phyloP scores from a whole-genome alignment of 2,888 invertebrate species.

The Pandemis heparana region DNA sequence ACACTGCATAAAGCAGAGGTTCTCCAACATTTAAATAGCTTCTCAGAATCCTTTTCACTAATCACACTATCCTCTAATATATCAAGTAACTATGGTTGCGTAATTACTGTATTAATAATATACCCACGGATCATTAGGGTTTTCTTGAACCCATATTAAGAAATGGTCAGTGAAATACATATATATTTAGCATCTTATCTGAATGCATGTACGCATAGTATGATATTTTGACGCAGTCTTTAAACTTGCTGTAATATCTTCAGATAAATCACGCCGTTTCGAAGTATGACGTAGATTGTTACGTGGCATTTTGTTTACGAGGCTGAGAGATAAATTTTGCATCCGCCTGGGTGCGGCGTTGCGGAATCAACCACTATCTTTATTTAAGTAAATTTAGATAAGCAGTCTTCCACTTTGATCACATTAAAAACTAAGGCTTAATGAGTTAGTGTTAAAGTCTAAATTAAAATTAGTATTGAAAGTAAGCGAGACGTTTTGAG shows the following conservation, averaged over 20 bases:
- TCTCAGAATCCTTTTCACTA: no score
- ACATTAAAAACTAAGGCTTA: neutral
- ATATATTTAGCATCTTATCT: no score
- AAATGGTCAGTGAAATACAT: no score
- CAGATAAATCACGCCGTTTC: neutral
- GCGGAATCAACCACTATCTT: slow-evolving; percentile 29
- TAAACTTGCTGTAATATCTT: neutral
- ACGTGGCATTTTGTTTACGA: slow-evolving; percentile 1
- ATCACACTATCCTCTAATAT: no score
- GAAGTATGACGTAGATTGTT: neutral
- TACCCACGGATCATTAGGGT: no score
- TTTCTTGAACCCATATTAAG: no score
- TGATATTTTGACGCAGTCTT: no score
- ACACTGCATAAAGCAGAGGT: no score
- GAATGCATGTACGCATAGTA: no score
- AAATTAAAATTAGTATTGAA: neutral
- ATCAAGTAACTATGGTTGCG: no score
- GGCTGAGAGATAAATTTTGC: neutral
- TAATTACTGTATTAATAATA: no score
- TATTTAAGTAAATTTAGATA: slow-evolving; percentile 41
- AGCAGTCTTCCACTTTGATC: neutral
- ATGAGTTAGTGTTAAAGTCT: slow-evolving; percentile 4
- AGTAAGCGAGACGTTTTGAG: neutral
- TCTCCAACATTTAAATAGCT: no score
- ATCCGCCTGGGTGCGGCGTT: slow-evolving; percentile 26